A percentile compares a stretch with the other conserved stretches of the same genome.
phyloP scores from a whole-genome alignment of 2,113 vertebrate species.

The Myodes glareolus region DNA sequence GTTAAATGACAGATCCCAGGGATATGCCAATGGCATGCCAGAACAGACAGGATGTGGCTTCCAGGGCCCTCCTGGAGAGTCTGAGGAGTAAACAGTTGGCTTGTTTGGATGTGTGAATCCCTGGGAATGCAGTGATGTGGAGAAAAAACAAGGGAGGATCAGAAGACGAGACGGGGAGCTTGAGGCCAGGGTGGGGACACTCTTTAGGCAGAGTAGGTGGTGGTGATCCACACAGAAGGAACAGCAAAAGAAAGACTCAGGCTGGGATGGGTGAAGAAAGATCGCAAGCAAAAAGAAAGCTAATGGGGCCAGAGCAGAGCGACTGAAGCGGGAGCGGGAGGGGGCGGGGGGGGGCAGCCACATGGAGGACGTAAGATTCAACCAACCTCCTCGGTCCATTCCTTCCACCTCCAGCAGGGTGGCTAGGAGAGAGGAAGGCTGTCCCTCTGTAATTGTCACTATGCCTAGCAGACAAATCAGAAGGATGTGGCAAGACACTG shows the following conservation, averaged over 20 bases:
- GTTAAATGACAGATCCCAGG: too few relatives aligned
- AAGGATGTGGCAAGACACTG: background rate
- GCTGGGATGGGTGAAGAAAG: background rate
- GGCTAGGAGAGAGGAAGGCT: background rate
- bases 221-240: background rate
- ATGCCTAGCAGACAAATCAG: background rate
- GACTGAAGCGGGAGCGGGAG: fast-evolving
- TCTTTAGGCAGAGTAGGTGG: too few relatives aligned
- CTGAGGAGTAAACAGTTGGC: background rate
- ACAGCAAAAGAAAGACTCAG: background rate
- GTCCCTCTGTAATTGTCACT: too few relatives aligned
- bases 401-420: too few relatives aligned
- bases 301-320: background rate
- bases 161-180: background rate
- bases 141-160: background rate
- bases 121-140: background rate
- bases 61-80: fast-evolving
- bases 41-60: background rate
- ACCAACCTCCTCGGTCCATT: background rate
- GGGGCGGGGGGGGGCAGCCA: fast-evolving
- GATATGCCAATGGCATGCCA: background rate
- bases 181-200: background rate
- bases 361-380: background rate
- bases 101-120: background rate
- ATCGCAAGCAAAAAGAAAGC: background rate